Conservation (phyloP, 2,888 invertebrate genomes). For the Cetonia aurata region DNA sequence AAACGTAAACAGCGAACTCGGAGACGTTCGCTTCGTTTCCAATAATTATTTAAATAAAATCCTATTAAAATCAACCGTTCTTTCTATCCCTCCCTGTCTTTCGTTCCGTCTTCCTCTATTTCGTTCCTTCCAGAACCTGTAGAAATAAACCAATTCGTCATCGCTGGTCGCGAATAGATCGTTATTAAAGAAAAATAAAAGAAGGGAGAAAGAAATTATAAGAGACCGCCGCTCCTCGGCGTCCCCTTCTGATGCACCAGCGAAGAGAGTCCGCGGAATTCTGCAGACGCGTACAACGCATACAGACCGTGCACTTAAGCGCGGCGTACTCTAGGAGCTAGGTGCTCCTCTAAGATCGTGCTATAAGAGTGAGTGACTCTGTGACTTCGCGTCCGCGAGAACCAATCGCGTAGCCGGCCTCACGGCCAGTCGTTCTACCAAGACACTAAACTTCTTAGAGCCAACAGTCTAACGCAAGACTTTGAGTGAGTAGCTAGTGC, state of each 20-base stretch:
- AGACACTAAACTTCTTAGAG: slow-evolving; percentile 57
- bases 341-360: slow-evolving; percentile 37
- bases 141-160: slow-evolving; percentile 31
- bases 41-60: slow-evolving; percentile 33
- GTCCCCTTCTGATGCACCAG: slow-evolving; percentile 20
- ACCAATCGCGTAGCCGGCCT: slow-evolving; percentile 52
- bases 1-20: slow-evolving; percentile 16
- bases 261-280: slow-evolving; percentile 9
- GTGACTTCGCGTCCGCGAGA: slow-evolving; percentile 44
- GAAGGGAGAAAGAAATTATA: slow-evolving; percentile 1
- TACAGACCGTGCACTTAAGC: slow-evolving; percentile 5
- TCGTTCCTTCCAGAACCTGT: slow-evolving; percentile 13
- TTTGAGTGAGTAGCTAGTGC: slow-evolving; percentile 62
- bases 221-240: slow-evolving; percentile 28
- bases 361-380: slow-evolving; percentile 45
- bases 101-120: not conserved
- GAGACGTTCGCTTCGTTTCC: slow-evolving; percentile 4
- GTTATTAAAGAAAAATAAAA: not conserved
- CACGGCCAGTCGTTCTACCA: slow-evolving; percentile 56
- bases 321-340: slow-evolving; percentile 12
- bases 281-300: slow-evolving; percentile 21
- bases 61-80: slow-evolving; percentile 22
- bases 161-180: slow-evolving; percentile 30
- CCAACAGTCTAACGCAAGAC: slow-evolving; percentile 63
- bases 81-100: slow-evolving; percentile 1